phyloP scores from a whole-genome alignment of 2,888 invertebrate genomes.

The Ectemnius continuus region DNA sequence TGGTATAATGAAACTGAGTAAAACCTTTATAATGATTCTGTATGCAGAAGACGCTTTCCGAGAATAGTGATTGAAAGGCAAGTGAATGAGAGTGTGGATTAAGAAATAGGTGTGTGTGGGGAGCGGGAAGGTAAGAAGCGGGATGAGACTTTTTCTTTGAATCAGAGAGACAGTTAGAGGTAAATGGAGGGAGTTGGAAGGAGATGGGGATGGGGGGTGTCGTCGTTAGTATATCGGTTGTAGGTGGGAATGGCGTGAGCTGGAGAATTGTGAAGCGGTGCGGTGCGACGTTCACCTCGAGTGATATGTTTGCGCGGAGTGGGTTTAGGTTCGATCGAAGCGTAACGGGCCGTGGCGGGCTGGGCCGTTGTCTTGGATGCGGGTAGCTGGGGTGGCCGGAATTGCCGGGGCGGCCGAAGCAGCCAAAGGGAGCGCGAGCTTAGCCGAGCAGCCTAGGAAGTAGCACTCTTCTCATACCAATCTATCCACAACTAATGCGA shows the following conservation, averaged over 20 bases:
- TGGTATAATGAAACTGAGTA: too few species aligned
- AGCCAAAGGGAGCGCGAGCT: slow-evolving; percentile 54
- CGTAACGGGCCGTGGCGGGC: slow-evolving; percentile 67
- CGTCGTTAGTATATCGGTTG: slow-evolving; percentile 4
- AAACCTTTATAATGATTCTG: too few species aligned
- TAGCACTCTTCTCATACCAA: slow-evolving; percentile 54
- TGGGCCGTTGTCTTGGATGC: slow-evolving; percentile 74
- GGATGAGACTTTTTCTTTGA: too few species aligned
- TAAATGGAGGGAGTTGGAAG: too few species aligned
- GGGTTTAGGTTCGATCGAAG: slow-evolving; percentile 75
- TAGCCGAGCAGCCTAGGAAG: slow-evolving; percentile 48
- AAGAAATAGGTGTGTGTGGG: too few species aligned
- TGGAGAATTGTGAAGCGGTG: slow-evolving; percentile 55
- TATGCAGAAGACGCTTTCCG: too few species aligned
- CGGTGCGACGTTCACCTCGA: slow-evolving; percentile 65
- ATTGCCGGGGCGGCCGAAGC: slow-evolving; percentile 51
- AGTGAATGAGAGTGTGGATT: too few species aligned
- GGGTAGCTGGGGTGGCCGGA: slow-evolving; percentile 68
- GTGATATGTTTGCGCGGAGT: slow-evolving; percentile 72
- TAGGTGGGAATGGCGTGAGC: slow-evolving; percentile 49
- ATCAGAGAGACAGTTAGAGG: too few species aligned
- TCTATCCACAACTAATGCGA: slow-evolving; percentile 29
- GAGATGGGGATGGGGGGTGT: too few species aligned
- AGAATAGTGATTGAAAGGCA: too few species aligned
- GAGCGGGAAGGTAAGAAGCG: too few species aligned